phyloP scores from a whole-genome alignment of 2,797 vertebrate species.

The Dendrocincla tyrannina region DNA sequence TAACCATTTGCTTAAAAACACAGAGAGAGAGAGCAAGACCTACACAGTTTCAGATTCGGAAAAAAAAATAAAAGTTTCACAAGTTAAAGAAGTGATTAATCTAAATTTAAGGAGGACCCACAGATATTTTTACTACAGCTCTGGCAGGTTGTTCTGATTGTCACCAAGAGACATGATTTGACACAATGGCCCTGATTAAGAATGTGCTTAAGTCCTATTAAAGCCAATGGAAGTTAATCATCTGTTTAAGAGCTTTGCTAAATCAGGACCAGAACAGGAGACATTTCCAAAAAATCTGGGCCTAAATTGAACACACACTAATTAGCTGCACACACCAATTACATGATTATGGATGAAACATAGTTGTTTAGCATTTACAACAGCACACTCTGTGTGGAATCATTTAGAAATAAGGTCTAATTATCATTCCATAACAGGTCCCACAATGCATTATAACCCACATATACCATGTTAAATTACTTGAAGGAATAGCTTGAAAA shows the following conservation, averaged over 20 bases:
- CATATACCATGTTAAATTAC: neutral
- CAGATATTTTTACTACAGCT: neutral
- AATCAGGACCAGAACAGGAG: constrained; percentile 67
- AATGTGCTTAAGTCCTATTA: constrained; percentile 66
- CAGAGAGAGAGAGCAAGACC: neutral
- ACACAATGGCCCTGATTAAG: constrained; percentile 62
- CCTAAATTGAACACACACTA: constrained; percentile 35
- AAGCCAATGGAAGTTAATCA: constrained; percentile 68
- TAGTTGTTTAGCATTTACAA: constrained; percentile 52
- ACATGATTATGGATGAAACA: constrained; percentile 42
- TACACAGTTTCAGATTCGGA: neutral
- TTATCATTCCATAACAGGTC: constrained; percentile 45
- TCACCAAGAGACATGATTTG: constrained; percentile 49
- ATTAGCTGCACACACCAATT: constrained; percentile 57
- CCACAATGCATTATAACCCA: constrained; percentile 36
- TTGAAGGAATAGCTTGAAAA: neutral
- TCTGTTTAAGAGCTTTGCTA: constrained; percentile 71
- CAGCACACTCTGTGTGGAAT: constrained; percentile 12
- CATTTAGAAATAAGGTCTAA: constrained; percentile 50
- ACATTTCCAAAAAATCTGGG: constrained; percentile 65
- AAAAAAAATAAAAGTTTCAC: neutral
- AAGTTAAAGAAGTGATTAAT: neutral
- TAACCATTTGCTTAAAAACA: neutral
- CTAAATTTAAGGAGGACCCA: constrained; percentile 22
- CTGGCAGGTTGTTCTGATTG: constrained; percentile 34